Conservation (phyloP, 2,797 vertebrate species). For the Rhinophrynus dorsalis region DNA sequence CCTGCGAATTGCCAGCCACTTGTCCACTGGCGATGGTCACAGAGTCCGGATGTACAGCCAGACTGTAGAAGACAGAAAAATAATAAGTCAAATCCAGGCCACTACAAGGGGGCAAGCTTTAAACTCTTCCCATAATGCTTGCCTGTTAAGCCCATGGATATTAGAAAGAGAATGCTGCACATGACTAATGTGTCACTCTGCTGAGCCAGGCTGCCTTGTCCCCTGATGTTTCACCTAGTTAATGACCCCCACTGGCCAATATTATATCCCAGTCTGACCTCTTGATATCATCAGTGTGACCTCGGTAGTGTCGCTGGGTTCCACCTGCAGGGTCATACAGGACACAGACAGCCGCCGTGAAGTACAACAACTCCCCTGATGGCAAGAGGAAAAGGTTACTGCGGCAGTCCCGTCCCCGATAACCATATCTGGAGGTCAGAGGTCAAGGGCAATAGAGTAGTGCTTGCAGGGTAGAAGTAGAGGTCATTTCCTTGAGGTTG, state of each 20-base stretch:
- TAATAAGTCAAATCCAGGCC: background rate
- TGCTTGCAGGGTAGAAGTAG: too few relatives aligned
- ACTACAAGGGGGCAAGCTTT: background rate
- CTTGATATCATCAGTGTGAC: conserved; percentile 90
- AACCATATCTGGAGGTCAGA: conserved; percentile 75
- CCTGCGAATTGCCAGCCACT: conserved; percentile 87
- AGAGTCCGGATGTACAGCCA: conserved; percentile 90
- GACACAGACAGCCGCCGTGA: conserved; percentile 86
- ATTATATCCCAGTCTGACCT: conserved; percentile 68
- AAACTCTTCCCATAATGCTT: too few relatives aligned
- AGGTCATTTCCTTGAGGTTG: too few relatives aligned
- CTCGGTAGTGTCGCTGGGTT: conserved; percentile 88
- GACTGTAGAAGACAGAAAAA: conserved; percentile 59
- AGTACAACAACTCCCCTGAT: conserved; percentile 90
- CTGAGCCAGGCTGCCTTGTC: too few relatives aligned
- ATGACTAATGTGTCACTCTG: too few relatives aligned
- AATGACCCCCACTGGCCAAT: background rate
- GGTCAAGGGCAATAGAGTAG: background rate
- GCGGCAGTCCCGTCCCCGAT: conserved; percentile 87
- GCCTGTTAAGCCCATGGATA: too few relatives aligned
- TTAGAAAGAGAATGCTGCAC: too few relatives aligned
- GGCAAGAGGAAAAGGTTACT: conserved; percentile 88
- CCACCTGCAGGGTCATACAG: conserved; percentile 87
- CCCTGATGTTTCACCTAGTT: too few relatives aligned
- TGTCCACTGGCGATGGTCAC: conserved; percentile 92